Evolutionary conservation across 2,797 vertebrate species (phyloP).

Genomic region (Amniataba percoides): DNA sequence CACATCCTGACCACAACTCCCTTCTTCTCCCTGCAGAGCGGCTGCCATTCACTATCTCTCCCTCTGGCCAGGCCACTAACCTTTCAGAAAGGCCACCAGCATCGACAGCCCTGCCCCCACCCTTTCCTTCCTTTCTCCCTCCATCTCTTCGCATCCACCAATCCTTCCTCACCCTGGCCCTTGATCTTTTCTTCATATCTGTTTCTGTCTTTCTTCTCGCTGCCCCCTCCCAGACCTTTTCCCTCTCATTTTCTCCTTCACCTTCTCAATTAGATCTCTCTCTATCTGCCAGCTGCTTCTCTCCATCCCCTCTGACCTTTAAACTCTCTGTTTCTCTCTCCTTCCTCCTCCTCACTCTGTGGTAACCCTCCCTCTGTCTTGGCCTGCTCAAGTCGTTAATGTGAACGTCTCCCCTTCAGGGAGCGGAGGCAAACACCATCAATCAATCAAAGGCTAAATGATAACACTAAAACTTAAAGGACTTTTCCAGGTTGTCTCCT

Average conservation of each 20-base stretch:
- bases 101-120: neutral
- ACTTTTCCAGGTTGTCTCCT: neutral
- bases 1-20: conserved; percentile 15
- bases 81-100: conserved; percentile 64
- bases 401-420: neutral
- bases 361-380: neutral
- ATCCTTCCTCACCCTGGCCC: neutral
- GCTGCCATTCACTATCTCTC: conserved; percentile 50
- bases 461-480: neutral
- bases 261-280: conserved; percentile 18
- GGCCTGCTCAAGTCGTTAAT: neutral
- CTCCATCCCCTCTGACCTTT: conserved; percentile 25
- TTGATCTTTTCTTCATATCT: neutral
- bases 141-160: neutral
- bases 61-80: conserved; percentile 53
- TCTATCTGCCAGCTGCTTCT: conserved; percentile 9
- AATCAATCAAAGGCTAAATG: conserved; percentile 6
- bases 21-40: conserved; percentile 40
- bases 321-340: neutral
- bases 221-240: neutral
- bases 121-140: neutral
- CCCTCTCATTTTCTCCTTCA: conserved; percentile 28
- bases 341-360: neutral
- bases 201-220: neutral
- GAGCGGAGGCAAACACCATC: conserved; percentile 3